Percentiles rank a stretch among this genome's conserved stretches.
These are phyloP conservation scores for Acestrorhynchus altus DNA, from an alignment of 2,797 vertebrate genomes.

Conservation along the genomic window DNA sequence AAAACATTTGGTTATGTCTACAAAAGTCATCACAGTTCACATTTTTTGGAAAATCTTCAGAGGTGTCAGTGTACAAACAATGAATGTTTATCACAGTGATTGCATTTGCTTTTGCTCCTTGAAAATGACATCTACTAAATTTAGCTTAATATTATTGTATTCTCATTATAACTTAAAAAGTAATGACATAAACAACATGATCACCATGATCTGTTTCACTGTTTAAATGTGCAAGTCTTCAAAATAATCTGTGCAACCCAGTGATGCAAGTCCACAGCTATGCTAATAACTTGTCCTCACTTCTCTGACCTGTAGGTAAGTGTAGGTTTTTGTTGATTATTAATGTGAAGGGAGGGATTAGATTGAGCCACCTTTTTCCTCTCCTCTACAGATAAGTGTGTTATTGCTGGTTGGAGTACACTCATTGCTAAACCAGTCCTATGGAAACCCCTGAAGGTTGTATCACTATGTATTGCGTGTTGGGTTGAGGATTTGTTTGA, in stretches of 20 bases:
- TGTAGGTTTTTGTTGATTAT: background rate
- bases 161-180: too few species aligned
- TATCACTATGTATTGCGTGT: too few species aligned
- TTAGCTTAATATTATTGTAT: background rate
- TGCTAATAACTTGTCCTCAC: background rate
- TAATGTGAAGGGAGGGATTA: background rate
- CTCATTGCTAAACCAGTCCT: too few species aligned
- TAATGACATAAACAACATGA: background rate
- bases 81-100: constrained; percentile 14
- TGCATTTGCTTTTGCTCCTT: constrained; percentile 19
- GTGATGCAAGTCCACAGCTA: background rate
- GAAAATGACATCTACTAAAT: background rate
- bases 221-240: background rate
- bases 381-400: background rate
- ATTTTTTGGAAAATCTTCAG: background rate
- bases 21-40: background rate
- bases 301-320: background rate
- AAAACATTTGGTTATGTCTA: background rate
- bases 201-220: constrained; percentile 1
- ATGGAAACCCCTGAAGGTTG: too few species aligned
- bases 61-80: too few species aligned
- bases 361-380: background rate
- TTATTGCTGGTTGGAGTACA: too few species aligned
- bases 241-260: background rate
- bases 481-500: too few species aligned